A percentile compares a stretch with the other conserved stretches of the same genome.
Evolutionary conservation across 2,113 vertebrate genomes (phyloP).

Genomic region (Centropus bengalensis): DNA sequence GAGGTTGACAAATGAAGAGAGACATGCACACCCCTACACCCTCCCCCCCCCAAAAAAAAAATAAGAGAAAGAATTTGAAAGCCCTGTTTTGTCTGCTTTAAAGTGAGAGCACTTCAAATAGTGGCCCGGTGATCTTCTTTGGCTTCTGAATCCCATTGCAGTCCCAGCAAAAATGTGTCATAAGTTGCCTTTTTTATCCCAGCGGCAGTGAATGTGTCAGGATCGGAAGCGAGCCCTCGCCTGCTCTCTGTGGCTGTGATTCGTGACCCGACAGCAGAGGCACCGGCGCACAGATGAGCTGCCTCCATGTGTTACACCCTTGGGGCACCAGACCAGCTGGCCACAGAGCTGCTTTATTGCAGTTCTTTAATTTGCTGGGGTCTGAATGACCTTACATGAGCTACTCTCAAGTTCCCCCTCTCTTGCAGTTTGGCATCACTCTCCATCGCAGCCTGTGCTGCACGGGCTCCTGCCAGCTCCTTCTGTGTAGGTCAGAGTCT

Average conservation of each 20-base stretch:
- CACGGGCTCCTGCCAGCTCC: not conserved
- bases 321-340: accelerated
- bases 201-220: not conserved
- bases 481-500: not conserved
- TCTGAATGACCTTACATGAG: not conserved
- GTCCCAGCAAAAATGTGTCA: not conserved
- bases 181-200: not conserved
- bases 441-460: not conserved
- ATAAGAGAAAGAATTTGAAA: not conserved
- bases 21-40: not conserved
- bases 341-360: not conserved
- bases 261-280: not conserved
- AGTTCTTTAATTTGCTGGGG: not conserved
- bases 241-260: not conserved
- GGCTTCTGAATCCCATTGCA: not conserved
- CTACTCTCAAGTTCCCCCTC: not conserved
- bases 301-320: not conserved
- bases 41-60: no score
- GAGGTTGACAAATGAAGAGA: not conserved
- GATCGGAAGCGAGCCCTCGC: not conserved
- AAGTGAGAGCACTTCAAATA: not conserved
- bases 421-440: not conserved
- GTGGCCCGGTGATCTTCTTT: not conserved
- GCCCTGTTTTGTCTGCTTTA: not conserved
- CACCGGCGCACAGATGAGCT: not conserved